These are phyloP conservation scores for Apeira syringaria DNA, from an alignment of 2,888 invertebrate genomes.

Conservation along the genomic window DNA sequence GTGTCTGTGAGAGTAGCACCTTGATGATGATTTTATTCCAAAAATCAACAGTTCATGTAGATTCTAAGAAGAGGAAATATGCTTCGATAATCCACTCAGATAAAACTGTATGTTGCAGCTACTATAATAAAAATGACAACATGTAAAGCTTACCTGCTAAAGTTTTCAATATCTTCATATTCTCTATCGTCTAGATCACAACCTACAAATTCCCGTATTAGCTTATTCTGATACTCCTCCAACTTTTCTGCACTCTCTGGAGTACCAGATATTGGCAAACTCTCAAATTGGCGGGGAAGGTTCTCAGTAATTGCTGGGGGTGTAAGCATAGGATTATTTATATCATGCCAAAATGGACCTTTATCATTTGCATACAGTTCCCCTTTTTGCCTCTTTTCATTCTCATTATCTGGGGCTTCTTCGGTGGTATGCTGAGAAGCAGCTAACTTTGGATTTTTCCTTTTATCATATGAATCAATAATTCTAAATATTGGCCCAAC, in stretches of 20 bases:
- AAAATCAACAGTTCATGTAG: no score
- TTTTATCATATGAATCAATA: neutral
- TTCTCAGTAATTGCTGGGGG: slow-evolving; percentile 53
- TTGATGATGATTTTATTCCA: no score
- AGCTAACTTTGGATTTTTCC: neutral
- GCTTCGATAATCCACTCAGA: no score
- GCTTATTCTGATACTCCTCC: slow-evolving; percentile 42
- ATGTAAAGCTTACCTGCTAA: slow-evolving; percentile 80
- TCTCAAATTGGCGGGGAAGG: slow-evolving; percentile 52
- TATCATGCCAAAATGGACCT: slow-evolving; percentile 53
- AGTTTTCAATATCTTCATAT: slow-evolving; percentile 59
- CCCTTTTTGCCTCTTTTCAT: slow-evolving; percentile 7
- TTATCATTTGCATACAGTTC: slow-evolving; percentile 43
- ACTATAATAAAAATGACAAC: no score
- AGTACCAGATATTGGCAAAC: slow-evolving; percentile 56
- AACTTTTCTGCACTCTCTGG: slow-evolving; percentile 40
- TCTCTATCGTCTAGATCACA: slow-evolving; percentile 60
- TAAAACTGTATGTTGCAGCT: no score
- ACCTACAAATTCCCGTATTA: slow-evolving; percentile 61
- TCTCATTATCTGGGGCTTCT: neutral
- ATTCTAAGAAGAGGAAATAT: no score
- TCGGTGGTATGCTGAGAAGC: neutral
- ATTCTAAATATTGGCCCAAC: slow-evolving; percentile 7
- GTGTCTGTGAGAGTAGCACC: no score
- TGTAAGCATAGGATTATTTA: slow-evolving; percentile 50